Evolutionary conservation across 2,113 vertebrate species (phyloP).

Genomic region (Empidonax alnorum): DNA sequence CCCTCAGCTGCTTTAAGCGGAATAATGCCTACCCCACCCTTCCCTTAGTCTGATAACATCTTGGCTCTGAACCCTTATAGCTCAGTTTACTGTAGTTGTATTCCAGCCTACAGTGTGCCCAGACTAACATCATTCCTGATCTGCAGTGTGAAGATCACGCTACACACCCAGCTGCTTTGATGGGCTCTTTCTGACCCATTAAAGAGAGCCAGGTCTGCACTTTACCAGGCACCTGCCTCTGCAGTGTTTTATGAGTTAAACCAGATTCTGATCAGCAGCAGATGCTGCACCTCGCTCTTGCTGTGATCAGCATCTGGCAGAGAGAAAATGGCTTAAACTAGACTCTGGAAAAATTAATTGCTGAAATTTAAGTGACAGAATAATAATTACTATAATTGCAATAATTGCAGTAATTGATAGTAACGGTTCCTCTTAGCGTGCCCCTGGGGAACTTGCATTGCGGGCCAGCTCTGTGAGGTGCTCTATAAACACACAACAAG

Average conservation of each 20-base stretch:
- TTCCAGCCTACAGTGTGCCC: background rate
- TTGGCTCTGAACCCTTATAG: background rate
- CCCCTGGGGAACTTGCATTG: background rate
- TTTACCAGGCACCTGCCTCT: background rate
- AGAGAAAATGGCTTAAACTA: slow-evolving; percentile 48
- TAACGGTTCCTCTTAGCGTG: background rate
- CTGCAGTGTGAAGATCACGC: background rate
- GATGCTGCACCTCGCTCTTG: slow-evolving; percentile 29
- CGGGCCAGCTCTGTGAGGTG: background rate
- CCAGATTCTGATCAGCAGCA: slow-evolving; percentile 24
- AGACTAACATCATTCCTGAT: rapidly evolving
- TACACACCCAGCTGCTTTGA: background rate
- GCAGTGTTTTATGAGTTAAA: background rate
- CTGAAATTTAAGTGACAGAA: slow-evolving; percentile 59
- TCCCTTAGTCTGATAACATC: background rate
- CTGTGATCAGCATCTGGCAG: slow-evolving; percentile 61
- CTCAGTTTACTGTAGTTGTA: background rate
- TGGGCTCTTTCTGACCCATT: background rate
- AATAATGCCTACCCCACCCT: background rate
- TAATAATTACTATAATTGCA: slow-evolving; percentile 61
- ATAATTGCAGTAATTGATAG: slow-evolving; percentile 59
- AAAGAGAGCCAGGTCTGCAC: background rate
- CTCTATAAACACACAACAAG: slow-evolving; percentile 33
- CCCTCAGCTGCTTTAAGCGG: background rate
- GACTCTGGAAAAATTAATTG: slow-evolving; percentile 63